Evolutionary conservation across 2,797 vertebrate species (phyloP).

Genomic region (Neosalanx taihuensis): DNA sequence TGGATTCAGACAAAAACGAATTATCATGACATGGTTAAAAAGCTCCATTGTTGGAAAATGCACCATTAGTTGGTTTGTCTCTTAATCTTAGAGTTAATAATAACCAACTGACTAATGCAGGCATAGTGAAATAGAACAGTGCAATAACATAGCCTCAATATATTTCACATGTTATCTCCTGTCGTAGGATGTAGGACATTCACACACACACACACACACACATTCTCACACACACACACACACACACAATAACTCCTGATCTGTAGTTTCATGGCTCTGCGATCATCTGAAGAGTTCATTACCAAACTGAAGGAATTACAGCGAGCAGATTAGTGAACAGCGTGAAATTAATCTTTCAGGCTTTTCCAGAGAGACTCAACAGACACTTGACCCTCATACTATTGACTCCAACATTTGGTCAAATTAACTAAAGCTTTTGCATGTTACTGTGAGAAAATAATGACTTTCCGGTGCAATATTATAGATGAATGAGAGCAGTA

Average conservation of each 20-base stretch:
- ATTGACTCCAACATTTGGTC: neutral
- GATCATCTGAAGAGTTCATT: conserved; percentile 42
- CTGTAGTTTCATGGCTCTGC: conserved; percentile 37
- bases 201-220: neutral
- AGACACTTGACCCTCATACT: conserved; percentile 27
- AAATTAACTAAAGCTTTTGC: neutral
- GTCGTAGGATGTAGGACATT: too few species aligned
- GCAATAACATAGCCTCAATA: too few species aligned
- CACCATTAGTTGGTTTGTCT: too few species aligned
- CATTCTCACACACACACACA: neutral
- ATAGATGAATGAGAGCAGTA: neutral
- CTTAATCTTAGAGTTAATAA: too few species aligned
- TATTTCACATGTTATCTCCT: too few species aligned
- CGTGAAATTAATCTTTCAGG: conserved; percentile 46
- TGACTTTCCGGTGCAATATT: neutral
- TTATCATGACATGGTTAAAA: too few species aligned
- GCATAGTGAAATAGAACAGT: too few species aligned
- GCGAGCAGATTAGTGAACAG: conserved; percentile 38
- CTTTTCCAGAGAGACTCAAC: conserved; percentile 33
- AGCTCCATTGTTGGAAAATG: too few species aligned
- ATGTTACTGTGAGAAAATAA: neutral
- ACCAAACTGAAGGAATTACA: conserved; percentile 56
- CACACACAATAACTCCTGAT: conserved; percentile 7
- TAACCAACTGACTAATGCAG: too few species aligned
- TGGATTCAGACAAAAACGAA: too few species aligned